Base-by-base conservation (phyloP, 1,140 invertebrate species). In the Teleogryllus occipitalis region DNA sequence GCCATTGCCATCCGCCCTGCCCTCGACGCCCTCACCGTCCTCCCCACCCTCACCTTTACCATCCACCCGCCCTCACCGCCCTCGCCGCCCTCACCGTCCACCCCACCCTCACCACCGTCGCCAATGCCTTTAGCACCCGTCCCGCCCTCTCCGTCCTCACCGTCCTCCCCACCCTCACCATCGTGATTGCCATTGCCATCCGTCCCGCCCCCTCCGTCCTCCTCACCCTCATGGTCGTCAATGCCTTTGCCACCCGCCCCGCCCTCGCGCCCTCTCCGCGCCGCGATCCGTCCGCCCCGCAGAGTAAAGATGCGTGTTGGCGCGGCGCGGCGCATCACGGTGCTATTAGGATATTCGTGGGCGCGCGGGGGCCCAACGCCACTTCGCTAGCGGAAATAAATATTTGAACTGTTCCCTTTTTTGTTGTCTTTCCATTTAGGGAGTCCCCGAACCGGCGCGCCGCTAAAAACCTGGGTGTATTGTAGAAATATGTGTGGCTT, bases 391-490 rank as follows among this genome's bases (percentile, higher is more conserved):
- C 39, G 76, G 76, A 76, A 76, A 76, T 76, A 76, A 76, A 76
- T 76, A 76, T 76, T 76, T 76, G 76, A 76, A 76, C 39, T 76
- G 46, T 47, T 65, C 54, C 10, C 54, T 65, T 65, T 39, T 65
- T 76, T 76, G 46, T 76, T 76, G 76, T 76, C 76, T 76, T 76
- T 76, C 76, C 76, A 76, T 76, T 76, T 76, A 76, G 76, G 22
- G 46, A 76, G 54, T 65, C 75, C 75, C 8, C 27, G 21, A 15
- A 39, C 75, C n/a, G 75, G 75, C 75, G 22, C 75, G 15, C 14
- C 22, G 39, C 76, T 76, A n/a, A 76, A 76, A 47, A 39, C 76
- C 47, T 47, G 21, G 46, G 47, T 47, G 47, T 76, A 47, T 47
- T 65, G 54, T 65, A 65, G 54, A 65, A 65, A 65, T 65, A 65